Percentiles rank a stretch among this genome's conserved stretches.
These are phyloP conservation scores for Cristatella mucedo DNA, from an alignment of 2,888 invertebrate genomes.

Conservation along the genomic window DNA sequence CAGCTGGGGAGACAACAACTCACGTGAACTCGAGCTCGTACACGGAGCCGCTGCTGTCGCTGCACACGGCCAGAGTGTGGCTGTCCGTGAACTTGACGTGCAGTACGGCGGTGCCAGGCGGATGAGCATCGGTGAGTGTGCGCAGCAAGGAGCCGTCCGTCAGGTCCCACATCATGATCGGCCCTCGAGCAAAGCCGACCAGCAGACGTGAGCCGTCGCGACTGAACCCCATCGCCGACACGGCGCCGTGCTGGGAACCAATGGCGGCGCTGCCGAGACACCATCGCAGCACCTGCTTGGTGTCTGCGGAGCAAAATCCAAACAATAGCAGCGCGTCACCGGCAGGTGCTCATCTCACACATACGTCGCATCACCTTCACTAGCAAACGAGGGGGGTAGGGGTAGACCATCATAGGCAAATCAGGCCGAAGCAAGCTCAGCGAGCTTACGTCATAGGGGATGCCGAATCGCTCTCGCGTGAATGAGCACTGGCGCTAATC, in stretches of 20 bases:
- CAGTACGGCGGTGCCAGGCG: slow-evolving; percentile 64
- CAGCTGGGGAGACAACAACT: slow-evolving; percentile 15
- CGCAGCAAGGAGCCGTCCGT: slow-evolving; percentile 56
- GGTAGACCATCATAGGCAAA: too few relatives aligned
- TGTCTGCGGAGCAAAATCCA: slow-evolving; percentile 23
- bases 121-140: slow-evolving; percentile 61
- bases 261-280: slow-evolving; percentile 52
- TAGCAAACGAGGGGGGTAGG: too few relatives aligned
- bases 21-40: slow-evolving; percentile 74
- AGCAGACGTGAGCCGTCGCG: slow-evolving; percentile 67
- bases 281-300: slow-evolving; percentile 69
- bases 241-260: slow-evolving; percentile 52
- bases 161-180: slow-evolving; percentile 73
- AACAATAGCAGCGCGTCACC: background rate
- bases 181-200: slow-evolving; percentile 62
- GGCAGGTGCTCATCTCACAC: too few relatives aligned
- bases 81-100: slow-evolving; percentile 59
- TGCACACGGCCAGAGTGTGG: slow-evolving; percentile 57
- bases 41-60: slow-evolving; percentile 87
- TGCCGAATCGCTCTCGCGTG: too few relatives aligned
- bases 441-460: too few relatives aligned
- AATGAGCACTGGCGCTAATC: too few relatives aligned
- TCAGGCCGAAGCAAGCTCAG: too few relatives aligned
- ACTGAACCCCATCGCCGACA: slow-evolving; percentile 60
- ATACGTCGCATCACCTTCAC: too few relatives aligned